A percentile compares a stretch with the other conserved stretches of the same genome.
phyloP scores from a whole-genome alignment of 2,797 vertebrate species.

The Sebastes wilsoni region DNA sequence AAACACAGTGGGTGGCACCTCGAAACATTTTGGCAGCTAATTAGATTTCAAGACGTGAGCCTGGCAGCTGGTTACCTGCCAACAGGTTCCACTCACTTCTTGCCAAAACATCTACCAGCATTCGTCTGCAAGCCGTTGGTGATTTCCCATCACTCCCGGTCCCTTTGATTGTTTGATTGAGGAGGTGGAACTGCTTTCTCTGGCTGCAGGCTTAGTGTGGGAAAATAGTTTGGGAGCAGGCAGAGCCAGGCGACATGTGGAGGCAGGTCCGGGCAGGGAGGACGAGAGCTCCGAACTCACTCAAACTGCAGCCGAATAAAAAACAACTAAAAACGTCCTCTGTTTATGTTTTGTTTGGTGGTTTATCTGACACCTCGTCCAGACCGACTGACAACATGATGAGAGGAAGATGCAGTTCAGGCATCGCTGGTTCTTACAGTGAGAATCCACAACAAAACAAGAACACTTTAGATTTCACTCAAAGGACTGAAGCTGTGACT shows the following conservation, averaged over 20 bases:
- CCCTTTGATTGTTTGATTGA: slow-evolving; percentile 60
- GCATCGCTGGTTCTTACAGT: neutral
- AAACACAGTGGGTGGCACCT: slow-evolving; percentile 22
- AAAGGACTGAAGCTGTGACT: neutral
- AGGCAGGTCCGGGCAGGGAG: slow-evolving; percentile 65
- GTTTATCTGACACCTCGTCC: neutral
- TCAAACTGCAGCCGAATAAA: neutral
- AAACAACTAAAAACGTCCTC: neutral
- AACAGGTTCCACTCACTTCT: slow-evolving; percentile 7
- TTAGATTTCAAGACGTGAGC: neutral
- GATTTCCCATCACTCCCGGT: slow-evolving; percentile 15
- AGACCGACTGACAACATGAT: neutral
- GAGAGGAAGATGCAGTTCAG: neutral
- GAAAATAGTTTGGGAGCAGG: slow-evolving; percentile 82
- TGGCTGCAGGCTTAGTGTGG: slow-evolving; percentile 86
- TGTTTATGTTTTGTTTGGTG: neutral
- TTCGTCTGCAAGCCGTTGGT: neutral
- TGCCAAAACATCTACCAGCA: slow-evolving; percentile 11
- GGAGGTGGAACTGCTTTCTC: slow-evolving; percentile 79
- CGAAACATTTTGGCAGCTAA: slow-evolving; percentile 1
- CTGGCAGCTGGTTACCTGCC: slow-evolving; percentile 11
- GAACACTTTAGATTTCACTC: neutral
- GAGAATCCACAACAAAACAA: neutral
- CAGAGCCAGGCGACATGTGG: slow-evolving; percentile 75
- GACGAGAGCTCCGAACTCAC: neutral